These are phyloP conservation scores for Branchellion lobata DNA, from an alignment of 2,888 invertebrate genomes.

Conservation along the genomic window DNA sequence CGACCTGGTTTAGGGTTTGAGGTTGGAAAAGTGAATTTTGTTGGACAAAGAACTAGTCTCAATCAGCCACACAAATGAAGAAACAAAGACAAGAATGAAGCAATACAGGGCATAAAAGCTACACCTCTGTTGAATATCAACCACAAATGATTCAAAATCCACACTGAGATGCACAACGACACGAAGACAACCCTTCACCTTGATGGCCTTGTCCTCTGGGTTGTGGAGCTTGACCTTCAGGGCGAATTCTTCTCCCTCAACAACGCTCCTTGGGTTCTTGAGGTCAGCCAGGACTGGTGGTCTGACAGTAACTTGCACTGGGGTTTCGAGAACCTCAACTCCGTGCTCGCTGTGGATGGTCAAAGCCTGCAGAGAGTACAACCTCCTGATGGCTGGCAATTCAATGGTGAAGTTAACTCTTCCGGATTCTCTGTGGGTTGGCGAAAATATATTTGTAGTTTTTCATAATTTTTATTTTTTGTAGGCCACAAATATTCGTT, in stretches of 20 bases:
- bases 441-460: background rate
- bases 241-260: constrained; percentile 28
- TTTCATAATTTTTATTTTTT: no score
- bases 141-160: no score
- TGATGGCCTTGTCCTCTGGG: background rate
- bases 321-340: background rate
- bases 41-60: no score
- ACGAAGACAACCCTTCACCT: no score
- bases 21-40: no score
- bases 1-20: no score
- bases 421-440: background rate
- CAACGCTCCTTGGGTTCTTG: background rate
- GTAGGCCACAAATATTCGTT: no score
- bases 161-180: no score
- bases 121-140: no score
- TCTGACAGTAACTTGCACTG: background rate
- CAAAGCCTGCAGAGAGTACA: background rate
- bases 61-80: no score
- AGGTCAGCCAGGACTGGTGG: constrained; percentile 1
- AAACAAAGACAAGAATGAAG: no score
- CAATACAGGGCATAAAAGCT: no score
- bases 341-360: constrained; percentile 7
- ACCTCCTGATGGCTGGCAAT: background rate
- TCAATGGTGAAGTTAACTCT: background rate
- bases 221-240: constrained; percentile 26